A percentile compares a stretch with the other conserved stretches of the same genome.
Conservation (phyloP, 2,888 invertebrate genomes). For the Parnassius smintheus region DNA sequence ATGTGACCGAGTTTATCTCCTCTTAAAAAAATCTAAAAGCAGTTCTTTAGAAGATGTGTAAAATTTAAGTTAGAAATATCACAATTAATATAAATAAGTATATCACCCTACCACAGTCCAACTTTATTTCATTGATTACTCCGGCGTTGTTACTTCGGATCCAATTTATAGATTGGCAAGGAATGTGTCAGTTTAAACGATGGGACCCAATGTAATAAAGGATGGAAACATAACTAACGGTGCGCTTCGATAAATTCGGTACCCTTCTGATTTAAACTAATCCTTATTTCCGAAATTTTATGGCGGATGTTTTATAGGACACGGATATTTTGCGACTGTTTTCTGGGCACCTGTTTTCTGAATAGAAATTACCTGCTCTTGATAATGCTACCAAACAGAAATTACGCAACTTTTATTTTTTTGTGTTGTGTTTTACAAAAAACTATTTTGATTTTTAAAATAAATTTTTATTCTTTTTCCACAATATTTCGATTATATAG, state of each 20-base stretch:
- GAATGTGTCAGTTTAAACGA: slow-evolving; percentile 26
- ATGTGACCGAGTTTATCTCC: no score
- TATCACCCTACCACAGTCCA: slow-evolving; percentile 13
- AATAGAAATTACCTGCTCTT: background rate
- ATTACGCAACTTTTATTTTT: no score
- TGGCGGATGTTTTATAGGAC: slow-evolving; percentile 16
- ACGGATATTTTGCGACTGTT: background rate
- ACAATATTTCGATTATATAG: no score
- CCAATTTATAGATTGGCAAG: slow-evolving; percentile 26
- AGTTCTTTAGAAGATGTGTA: no score
- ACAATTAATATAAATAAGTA: slow-evolving; percentile 8
- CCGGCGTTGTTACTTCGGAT: slow-evolving; percentile 20
- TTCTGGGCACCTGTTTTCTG: slow-evolving; percentile 1
- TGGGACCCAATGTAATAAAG: slow-evolving; percentile 20
- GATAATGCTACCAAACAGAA: no score
- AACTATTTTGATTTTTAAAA: no score
- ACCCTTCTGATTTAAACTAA: slow-evolving; percentile 16
- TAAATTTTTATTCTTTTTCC: no score
- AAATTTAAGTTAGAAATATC: background rate
- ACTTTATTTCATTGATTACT: slow-evolving; percentile 18
- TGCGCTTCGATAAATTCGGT: slow-evolving; percentile 20
- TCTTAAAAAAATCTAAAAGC: no score
- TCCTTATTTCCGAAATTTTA: slow-evolving; percentile 19
- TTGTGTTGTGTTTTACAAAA: no score
- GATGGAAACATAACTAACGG: slow-evolving; percentile 22